Conservation (phyloP, 2,113 vertebrate species). For the Lates calcarifer region DNA sequence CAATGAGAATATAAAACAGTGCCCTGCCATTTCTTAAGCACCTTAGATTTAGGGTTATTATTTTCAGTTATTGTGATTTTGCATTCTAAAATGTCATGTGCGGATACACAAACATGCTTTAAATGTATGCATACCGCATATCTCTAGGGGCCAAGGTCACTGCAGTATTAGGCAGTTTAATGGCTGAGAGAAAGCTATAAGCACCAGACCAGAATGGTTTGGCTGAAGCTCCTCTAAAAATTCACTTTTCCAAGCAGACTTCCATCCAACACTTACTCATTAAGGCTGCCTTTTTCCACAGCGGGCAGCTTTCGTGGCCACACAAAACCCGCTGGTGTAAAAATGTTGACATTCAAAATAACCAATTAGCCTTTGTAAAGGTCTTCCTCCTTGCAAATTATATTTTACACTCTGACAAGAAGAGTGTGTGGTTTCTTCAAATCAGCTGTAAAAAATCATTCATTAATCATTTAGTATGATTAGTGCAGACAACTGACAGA, state of each 20-base stretch:
- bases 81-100: neutral
- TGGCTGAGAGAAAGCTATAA: conserved; percentile 34
- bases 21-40: conserved; percentile 11
- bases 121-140: conserved; percentile 15
- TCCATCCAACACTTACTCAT: conserved; percentile 37
- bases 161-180: neutral
- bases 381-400: conserved; percentile 34
- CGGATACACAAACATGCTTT: neutral
- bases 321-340: conserved; percentile 12
- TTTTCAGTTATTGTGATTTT: neutral
- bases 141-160: conserved; percentile 21
- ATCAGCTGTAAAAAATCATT: neutral
- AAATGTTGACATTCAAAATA: conserved; percentile 50
- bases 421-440: neutral
- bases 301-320: neutral
- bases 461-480: neutral
- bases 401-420: conserved; percentile 9
- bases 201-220: conserved; percentile 38
- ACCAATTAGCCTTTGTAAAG: conserved; percentile 48
- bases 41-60: neutral
- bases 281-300: conserved; percentile 21
- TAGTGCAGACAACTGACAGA: neutral
- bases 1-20: conserved; percentile 34
- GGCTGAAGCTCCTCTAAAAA: conserved; percentile 32
- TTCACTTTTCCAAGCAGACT: conserved; percentile 26